Percentiles rank a stretch among this genome's conserved stretches.
Evolutionary conservation across 2,113 vertebrate genomes (phyloP).

Genomic region (Silurus glanis): DNA sequence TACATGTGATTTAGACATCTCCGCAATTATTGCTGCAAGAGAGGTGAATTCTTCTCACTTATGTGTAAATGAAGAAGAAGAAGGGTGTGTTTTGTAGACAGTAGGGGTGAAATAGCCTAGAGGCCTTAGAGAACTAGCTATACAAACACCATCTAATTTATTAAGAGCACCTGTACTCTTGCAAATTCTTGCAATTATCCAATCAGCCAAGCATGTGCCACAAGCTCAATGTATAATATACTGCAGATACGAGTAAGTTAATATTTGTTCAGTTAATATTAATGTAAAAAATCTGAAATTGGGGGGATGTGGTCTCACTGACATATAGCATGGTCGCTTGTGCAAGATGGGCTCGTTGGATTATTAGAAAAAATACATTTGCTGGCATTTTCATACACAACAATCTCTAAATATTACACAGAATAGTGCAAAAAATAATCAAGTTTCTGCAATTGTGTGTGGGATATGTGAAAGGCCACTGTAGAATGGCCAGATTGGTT

Average conservation of each 20-base stretch:
- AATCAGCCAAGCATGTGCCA: not conserved
- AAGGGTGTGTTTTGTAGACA: conserved; percentile 43
- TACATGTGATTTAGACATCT: not conserved
- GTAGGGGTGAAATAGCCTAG: not conserved
- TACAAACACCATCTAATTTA: not conserved
- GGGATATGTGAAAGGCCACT: not conserved
- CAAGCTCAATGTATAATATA: not conserved
- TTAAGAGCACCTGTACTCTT: not conserved
- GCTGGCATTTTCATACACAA: not conserved
- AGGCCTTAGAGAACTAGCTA: conserved; percentile 5
- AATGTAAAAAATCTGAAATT: not conserved
- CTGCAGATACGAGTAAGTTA: not conserved
- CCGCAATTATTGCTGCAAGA: conserved; percentile 4
- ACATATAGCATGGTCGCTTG: not conserved
- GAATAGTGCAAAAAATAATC: not conserved
- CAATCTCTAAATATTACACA: not conserved
- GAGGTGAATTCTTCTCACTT: conserved; percentile 43
- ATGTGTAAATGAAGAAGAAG: conserved; percentile 57
- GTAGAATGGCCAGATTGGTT: not conserved
- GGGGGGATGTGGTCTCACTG: not conserved
- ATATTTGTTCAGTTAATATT: not conserved
- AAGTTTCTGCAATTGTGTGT: not conserved
- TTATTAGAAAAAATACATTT: not conserved
- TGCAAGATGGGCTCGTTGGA: not conserved
- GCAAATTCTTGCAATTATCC: not conserved